phyloP scores from a whole-genome alignment of 1,140 invertebrate genomes.

The Maconellicoccus hirsutus region DNA sequence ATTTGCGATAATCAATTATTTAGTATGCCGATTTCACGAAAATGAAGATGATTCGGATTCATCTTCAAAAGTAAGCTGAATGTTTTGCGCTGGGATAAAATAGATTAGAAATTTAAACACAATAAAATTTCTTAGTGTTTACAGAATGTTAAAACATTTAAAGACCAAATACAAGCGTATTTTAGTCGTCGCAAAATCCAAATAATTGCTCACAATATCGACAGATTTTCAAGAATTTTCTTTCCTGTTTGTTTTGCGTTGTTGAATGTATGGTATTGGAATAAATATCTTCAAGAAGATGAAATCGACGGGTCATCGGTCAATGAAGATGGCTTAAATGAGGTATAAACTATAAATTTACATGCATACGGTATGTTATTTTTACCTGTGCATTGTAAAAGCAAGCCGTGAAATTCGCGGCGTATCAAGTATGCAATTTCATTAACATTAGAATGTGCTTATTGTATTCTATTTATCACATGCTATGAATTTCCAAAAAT shows the following conservation, averaged over 20 bases:
- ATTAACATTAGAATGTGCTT: no score
- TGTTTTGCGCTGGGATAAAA: no score
- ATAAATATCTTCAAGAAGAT: neutral
- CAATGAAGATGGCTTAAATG: neutral
- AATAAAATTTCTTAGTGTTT: neutral
- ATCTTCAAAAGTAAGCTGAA: neutral
- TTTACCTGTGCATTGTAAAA: no score
- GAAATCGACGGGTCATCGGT: neutral
- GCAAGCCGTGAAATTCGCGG: no score
- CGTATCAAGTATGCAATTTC: neutral
- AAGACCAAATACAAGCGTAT: neutral
- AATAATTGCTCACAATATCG: neutral
- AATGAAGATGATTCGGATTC: neutral
- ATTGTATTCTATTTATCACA: no score
- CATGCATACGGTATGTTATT: no score
- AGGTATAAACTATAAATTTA: neutral
- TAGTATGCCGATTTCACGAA: neutral
- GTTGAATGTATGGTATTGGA: conserved; percentile 11
- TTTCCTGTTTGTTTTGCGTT: neutral
- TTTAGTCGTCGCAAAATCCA: neutral
- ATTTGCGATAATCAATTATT: conserved; percentile 12
- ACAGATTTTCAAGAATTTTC: neutral
- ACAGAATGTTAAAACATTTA: neutral
- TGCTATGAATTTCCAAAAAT: no score
- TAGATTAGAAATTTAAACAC: no score